Evolutionary conservation across 2,797 vertebrate species (phyloP).

Genomic region (Ctenochaetus hawaiiensis): DNA sequence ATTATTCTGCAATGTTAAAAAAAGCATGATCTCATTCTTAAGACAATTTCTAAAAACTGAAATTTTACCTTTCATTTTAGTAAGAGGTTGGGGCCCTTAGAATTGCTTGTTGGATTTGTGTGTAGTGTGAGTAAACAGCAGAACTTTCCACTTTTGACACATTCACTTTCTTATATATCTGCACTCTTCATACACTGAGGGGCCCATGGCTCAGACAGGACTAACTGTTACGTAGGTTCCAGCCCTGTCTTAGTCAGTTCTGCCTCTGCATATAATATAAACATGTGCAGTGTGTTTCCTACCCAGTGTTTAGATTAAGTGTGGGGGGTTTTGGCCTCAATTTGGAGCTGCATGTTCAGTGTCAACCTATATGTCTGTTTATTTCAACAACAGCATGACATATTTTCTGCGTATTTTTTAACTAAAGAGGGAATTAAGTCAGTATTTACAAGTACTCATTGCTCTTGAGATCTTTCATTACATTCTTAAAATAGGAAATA

Average conservation of each 20-base stretch:
- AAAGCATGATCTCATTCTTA: neutral
- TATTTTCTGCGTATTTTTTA: neutral
- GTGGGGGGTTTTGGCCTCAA: slow-evolving; percentile 19
- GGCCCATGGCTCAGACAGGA: slow-evolving; percentile 40
- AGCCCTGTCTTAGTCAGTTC: slow-evolving; percentile 54
- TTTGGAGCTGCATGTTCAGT: slow-evolving; percentile 30
- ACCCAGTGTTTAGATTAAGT: slow-evolving; percentile 57
- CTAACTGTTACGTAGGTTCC: slow-evolving; percentile 36
- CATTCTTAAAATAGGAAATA: neutral
- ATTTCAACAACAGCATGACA: neutral
- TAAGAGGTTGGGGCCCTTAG: neutral
- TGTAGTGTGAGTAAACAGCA: slow-evolving; percentile 7
- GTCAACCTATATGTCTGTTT: slow-evolving; percentile 33
- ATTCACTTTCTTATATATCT: neutral
- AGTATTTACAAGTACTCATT: neutral
- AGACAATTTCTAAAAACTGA: neutral
- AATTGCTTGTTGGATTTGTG: neutral
- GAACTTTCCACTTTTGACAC: slow-evolving; percentile 4
- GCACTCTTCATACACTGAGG: slow-evolving; percentile 42
- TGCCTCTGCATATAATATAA: slow-evolving; percentile 56
- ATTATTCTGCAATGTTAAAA: neutral
- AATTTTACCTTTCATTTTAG: too few relatives aligned
- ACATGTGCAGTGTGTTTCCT: slow-evolving; percentile 53
- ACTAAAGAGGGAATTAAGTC: neutral
- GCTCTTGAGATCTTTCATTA: neutral